A percentile compares a stretch with the other conserved stretches of the same genome.
Evolutionary conservation across 2,797 vertebrate genomes (phyloP).

Genomic region (Sylvia borin): DNA sequence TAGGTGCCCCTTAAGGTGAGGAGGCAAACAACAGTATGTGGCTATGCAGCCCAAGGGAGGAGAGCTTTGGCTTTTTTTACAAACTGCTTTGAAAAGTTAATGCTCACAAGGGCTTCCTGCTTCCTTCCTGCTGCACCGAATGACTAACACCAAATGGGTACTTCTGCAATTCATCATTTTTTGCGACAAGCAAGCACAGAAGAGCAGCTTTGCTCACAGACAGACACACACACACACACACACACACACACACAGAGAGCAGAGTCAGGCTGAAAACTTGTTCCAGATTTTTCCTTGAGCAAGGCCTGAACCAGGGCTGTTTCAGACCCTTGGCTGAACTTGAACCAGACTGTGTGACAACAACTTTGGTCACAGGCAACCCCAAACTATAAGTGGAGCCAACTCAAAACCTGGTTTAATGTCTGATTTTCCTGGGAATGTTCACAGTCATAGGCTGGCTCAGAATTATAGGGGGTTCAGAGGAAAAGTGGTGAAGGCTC

Average conservation of each 20-base stretch:
- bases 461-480: background rate
- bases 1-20: background rate
- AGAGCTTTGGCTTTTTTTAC: background rate
- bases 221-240: too few relatives aligned
- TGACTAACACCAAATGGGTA: conserved; percentile 54
- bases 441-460: background rate
- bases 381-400: background rate
- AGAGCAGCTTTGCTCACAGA: background rate
- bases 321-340: background rate
- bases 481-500: background rate
- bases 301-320: background rate
- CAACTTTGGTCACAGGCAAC: background rate
- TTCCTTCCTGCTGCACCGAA: conserved; percentile 49
- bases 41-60: background rate
- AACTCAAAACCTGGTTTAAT: background rate
- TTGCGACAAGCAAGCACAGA: background rate
- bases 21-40: background rate
- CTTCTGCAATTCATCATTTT: conserved; percentile 65
- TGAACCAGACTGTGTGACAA: background rate
- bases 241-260: too few relatives aligned
- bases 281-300: background rate
- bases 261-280: background rate
- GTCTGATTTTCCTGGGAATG: background rate
- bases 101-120: conserved; percentile 54
- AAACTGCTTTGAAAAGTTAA: conserved; percentile 36